Evolutionary conservation across 1,140 invertebrate species (phyloP), one percentile per base, ranked within the genome.

Genomic region (Pogonognathellus flavescens): DNA sequence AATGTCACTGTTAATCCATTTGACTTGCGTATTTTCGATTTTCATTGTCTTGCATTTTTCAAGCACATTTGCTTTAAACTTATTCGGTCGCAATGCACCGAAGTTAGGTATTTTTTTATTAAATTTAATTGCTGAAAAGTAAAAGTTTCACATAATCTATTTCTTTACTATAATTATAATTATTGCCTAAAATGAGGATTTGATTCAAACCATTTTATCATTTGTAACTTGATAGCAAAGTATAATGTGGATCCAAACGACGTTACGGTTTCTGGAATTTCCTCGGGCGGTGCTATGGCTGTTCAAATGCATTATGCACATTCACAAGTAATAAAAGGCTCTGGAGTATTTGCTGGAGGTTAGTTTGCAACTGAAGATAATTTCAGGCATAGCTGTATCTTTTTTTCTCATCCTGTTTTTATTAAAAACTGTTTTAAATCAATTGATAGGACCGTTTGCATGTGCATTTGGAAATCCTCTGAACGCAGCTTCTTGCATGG

Each of bases 401-500:
- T 31, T 8, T n/a, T 16, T 49, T 11, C 8, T 13, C 3, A 4
- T 50, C 7, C 49, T 57, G 55, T 14, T 16, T 59, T 3, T 13
- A 76, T 70, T 53, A 53, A 10, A 22, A 14, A 53, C 14, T 50
- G 41, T 14, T 50, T 16, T 70, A n/a, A n/a, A n/a, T 16, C 22
- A 81, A 49, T 49, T n/a, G 11, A 8, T 13, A 90, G 90, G 88
- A 11, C 90, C 90, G 8, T 91, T 89, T 85, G 88, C 89, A n/a
- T 91, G 90, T 83, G 88, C 89, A 1, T 87, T 84, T 31, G 89
- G 88, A 8, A 59, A 84, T 4, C 76, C 88, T 20, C 57, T 87
- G 6, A 87, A 87, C 10, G 89, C 88, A 1, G 62, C 87, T 2
- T 70, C 82, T 1, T 91, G 90, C 70, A 91, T 91, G 90, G 84